Evolutionary conservation across 2,888 invertebrate genomes (phyloP), one percentile per base, ranked within the genome.

Genomic region (Yponomeuta plumbellus): DNA sequence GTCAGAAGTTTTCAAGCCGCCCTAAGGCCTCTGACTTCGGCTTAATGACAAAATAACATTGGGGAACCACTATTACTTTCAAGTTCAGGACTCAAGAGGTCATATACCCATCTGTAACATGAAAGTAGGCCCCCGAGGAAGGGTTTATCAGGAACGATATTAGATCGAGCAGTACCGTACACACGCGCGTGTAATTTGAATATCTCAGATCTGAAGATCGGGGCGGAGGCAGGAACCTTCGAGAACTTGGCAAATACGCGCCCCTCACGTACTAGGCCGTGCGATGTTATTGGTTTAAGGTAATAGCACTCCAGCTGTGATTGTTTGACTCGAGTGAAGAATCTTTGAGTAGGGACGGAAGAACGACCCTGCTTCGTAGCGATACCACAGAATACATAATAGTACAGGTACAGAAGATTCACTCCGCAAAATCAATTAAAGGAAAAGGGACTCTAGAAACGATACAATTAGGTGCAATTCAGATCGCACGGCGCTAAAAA

Each of bases 61-160:
- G n/a, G n/a, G n/a, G n/a, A n/a, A n/a, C n/a, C n/a, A n/a, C n/a
- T n/a, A n/a, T n/a, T n/a, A n/a, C n/a, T n/a, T n/a, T n/a, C n/a
- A n/a, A n/a, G n/a, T n/a, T n/a, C n/a, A n/a, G n/a, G n/a, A n/a
- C n/a, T n/a, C n/a, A n/a, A n/a, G n/a, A 2, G 1, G 5, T 34
- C 8, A 5, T 8, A 6, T 34, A 34, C 34, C 34, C 34, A 34
- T 10, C 34, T 34, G 34, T 34, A 6, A 52, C 4, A 4, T 17
- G 17, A 13, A 3, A 52, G 44, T 52, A 52, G 44, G 44, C 44
- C 17, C 44, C 44, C 44, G 44, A 34, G 44, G 3, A 17, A 52
- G 44, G 44, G 44, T 52, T 52, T 52, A 52, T 52, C 44, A 52
- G 44, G 44, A 52, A 52, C 59, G 21, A 22, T 59, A 59, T 59